Evolutionary conservation across 2,113 vertebrate species (phyloP).

Genomic region (Anguilla japonica): DNA sequence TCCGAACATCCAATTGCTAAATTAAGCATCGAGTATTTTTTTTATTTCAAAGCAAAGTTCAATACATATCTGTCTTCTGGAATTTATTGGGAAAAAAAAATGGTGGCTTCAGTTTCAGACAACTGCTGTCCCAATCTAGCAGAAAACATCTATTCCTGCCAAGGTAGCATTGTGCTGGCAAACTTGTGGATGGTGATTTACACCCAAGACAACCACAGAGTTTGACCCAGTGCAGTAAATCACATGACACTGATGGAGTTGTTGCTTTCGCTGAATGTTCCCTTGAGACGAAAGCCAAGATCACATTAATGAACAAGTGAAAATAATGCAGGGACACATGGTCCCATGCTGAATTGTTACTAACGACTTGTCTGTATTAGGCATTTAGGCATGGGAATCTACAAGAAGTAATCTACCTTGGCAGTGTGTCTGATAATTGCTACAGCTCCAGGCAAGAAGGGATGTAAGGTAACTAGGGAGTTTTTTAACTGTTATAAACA

Average conservation of each 20-base stretch:
- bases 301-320: not conserved
- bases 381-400: not conserved
- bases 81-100: too few relatives aligned
- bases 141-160: not conserved
- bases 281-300: not conserved
- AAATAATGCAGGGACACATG: not conserved
- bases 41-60: too few relatives aligned
- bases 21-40: too few relatives aligned
- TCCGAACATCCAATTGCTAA: too few relatives aligned
- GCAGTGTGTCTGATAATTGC: too few relatives aligned
- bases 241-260: not conserved
- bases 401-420: too few relatives aligned
- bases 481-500: too few relatives aligned
- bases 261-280: not conserved
- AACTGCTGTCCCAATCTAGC: too few relatives aligned
- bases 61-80: too few relatives aligned
- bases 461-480: too few relatives aligned
- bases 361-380: not conserved
- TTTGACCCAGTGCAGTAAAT: not conserved
- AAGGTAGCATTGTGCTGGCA: not conserved
- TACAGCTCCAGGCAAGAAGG: too few relatives aligned
- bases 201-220: not conserved
- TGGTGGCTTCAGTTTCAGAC: too few relatives aligned
- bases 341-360: not conserved
- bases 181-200: not conserved